Evolutionary conservation across 2,113 vertebrate species (phyloP).

Genomic region (Anarhynchus alexandrinus): DNA sequence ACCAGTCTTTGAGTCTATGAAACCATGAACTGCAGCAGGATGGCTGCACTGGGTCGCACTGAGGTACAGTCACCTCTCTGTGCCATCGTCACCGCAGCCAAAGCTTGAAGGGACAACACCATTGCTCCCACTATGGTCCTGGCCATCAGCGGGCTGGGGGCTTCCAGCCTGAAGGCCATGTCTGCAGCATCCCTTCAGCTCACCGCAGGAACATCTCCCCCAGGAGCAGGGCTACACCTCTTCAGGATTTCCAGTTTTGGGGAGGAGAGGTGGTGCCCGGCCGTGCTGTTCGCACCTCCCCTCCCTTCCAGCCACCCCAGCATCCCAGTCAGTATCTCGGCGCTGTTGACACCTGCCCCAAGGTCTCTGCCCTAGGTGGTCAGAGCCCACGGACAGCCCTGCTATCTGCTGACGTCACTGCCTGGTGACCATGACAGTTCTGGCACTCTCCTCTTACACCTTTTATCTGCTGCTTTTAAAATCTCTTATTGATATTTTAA

Average conservation of each 20-base stretch:
- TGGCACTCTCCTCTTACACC: neutral
- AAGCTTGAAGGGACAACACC: neutral
- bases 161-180: neutral
- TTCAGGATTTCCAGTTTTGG: neutral
- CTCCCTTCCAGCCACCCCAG: neutral
- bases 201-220: neutral
- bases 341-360: accelerated
- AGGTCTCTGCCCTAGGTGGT: neutral
- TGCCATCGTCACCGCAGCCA: neutral
- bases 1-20: neutral
- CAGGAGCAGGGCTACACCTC: neutral
- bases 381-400: neutral
- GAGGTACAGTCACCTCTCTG: neutral
- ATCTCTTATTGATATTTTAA: too few species aligned
- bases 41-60: neutral
- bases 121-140: neutral
- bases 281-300: accelerated
- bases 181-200: neutral
- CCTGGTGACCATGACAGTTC: neutral
- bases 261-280: neutral
- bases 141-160: neutral
- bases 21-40: neutral
- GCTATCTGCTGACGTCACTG: neutral
- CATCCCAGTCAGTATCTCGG: neutral
- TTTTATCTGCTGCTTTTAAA: neutral